Percentiles rank a stretch among this genome's conserved stretches.
phyloP scores from a whole-genome alignment of 1,140 invertebrate species.

The Drosophila repletoides region DNA sequence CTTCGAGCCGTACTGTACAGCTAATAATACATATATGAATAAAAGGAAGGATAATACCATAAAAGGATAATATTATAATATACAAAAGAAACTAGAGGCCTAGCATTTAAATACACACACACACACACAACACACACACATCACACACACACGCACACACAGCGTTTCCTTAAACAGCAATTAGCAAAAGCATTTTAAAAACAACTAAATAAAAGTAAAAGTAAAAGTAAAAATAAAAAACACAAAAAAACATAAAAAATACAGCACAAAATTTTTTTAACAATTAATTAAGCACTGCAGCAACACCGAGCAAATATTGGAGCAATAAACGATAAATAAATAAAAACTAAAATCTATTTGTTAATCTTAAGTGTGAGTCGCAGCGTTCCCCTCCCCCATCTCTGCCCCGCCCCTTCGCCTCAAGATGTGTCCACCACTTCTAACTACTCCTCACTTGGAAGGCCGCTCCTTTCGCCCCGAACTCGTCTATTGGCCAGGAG shows the following conservation, averaged over 20 bases:
- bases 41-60: slow-evolving; percentile 32
- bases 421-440: not conserved
- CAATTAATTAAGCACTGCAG: slow-evolving; percentile 22
- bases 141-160: slow-evolving; percentile 8
- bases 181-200: slow-evolving; percentile 52
- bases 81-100: slow-evolving; percentile 42
- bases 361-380: slow-evolving; percentile 16
- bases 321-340: not conserved
- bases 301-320: slow-evolving; percentile 13
- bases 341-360: not conserved
- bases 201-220: slow-evolving; percentile 4
- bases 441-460: not conserved
- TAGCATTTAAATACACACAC: slow-evolving; percentile 53
- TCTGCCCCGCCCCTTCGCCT: slow-evolving; percentile 9
- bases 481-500: slow-evolving; percentile 21
- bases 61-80: slow-evolving; percentile 28
- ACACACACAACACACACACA: slow-evolving; percentile 19
- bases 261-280: slow-evolving; percentile 15
- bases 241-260: not conserved
- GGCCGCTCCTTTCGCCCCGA: not conserved
- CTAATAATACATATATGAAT: slow-evolving; percentile 45
- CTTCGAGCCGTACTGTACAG: slow-evolving; percentile 62
- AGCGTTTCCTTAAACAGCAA: slow-evolving; percentile 67
- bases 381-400: not conserved
- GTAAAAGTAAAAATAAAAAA: not conserved